A percentile compares a stretch with the other conserved stretches of the same genome.
phyloP scores from a whole-genome alignment of 1,140 invertebrate genomes.

The Panulirus ornatus region DNA sequence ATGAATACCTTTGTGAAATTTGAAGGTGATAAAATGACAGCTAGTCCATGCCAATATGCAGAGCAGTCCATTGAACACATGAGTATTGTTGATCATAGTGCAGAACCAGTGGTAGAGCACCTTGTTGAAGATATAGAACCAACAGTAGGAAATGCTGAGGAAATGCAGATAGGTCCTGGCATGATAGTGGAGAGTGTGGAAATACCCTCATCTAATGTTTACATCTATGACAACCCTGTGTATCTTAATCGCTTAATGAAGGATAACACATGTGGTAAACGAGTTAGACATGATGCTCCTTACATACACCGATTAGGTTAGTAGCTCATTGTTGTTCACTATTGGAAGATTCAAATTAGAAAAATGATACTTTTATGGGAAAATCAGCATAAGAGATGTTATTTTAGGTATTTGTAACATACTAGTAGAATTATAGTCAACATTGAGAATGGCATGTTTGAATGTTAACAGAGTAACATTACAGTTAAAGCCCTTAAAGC shows the following conservation, averaged over 20 bases:
- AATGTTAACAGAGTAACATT: too few relatives aligned
- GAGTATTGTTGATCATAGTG: constrained; percentile 31
- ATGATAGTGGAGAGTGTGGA: constrained; percentile 42
- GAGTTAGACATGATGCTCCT: constrained; percentile 56
- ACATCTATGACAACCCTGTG: constrained; percentile 62
- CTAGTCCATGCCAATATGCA: not conserved
- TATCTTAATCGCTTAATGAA: constrained; percentile 64
- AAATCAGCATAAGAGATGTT: too few relatives aligned
- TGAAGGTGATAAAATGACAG: not conserved
- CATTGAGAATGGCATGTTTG: too few relatives aligned
- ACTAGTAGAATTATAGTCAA: too few relatives aligned
- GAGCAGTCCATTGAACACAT: constrained; percentile 31
- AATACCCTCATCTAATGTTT: constrained; percentile 57
- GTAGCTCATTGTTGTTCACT: not conserved
- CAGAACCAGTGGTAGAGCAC: constrained; percentile 26
- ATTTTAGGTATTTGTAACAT: not conserved
- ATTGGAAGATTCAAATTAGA: too few relatives aligned
- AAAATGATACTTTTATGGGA: too few relatives aligned
- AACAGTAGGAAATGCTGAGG: not conserved
- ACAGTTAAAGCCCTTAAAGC: too few relatives aligned
- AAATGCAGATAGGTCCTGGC: constrained; percentile 12
- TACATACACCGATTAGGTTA: constrained; percentile 52
- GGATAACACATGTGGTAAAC: constrained; percentile 55
- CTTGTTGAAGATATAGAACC: constrained; percentile 37
- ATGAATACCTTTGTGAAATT: not conserved